Evolutionary conservation across 1,140 invertebrate species (phyloP).

Genomic region (Plectrocnemia conspersa): DNA sequence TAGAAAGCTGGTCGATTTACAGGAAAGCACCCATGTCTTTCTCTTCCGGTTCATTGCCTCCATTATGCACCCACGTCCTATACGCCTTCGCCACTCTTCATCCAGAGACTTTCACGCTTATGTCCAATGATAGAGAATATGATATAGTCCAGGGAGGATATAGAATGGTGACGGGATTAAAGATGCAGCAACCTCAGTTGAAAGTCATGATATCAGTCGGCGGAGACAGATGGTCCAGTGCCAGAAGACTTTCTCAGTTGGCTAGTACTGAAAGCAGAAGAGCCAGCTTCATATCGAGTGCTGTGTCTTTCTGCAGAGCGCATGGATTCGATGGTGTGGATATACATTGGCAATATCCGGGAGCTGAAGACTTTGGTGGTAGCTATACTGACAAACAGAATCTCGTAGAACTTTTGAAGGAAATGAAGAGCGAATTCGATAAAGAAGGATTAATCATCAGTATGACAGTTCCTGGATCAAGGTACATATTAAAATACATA

Average conservation of each 20-base stretch:
- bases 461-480: constrained; percentile 28
- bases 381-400: constrained; percentile 44
- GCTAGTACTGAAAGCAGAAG: constrained; percentile 46
- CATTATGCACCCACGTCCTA: constrained; percentile 75
- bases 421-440: constrained; percentile 41
- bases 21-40: constrained; percentile 64
- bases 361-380: constrained; percentile 43
- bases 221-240: constrained; percentile 51
- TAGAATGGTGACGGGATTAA: constrained; percentile 50
- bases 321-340: constrained; percentile 60
- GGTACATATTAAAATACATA: too few relatives aligned
- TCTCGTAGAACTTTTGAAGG: constrained; percentile 45
- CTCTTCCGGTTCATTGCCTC: constrained; percentile 61
- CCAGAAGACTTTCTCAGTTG: constrained; percentile 51
- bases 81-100: constrained; percentile 74
- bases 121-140: constrained; percentile 55
- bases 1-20: constrained; percentile 62
- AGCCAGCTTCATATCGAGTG: constrained; percentile 56
- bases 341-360: constrained; percentile 60
- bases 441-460: constrained; percentile 21
- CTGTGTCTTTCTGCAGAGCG: constrained; percentile 52
- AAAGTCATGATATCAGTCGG: constrained; percentile 55
- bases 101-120: constrained; percentile 55
- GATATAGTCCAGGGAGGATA: constrained; percentile 57
- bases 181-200: constrained; percentile 47